phyloP scores from a whole-genome alignment of 2,888 invertebrate genomes.

The Mythimna loreyi region DNA sequence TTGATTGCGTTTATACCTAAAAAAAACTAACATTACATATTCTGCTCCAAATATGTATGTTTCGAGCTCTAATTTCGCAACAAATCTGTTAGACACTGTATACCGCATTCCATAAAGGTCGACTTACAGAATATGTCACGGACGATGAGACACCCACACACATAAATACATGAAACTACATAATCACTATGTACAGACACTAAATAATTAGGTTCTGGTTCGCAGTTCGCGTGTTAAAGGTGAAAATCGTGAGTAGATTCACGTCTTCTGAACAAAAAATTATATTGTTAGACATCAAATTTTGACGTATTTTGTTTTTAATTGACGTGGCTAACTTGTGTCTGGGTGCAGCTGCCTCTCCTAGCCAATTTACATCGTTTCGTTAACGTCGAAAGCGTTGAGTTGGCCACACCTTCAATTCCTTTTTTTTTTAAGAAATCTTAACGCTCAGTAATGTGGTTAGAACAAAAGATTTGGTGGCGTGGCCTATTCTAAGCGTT shows the following conservation, averaged over 20 bases:
- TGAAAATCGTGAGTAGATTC: slow-evolving; percentile 30
- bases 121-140: slow-evolving; percentile 50
- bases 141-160: slow-evolving; percentile 22
- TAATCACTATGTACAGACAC: not conserved
- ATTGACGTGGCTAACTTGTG: not conserved
- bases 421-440: no score
- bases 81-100: slow-evolving; percentile 55
- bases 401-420: no score
- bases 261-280: slow-evolving; percentile 36
- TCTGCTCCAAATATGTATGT: slow-evolving; percentile 53
- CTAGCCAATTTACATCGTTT: no score
- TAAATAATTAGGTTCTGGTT: not conserved
- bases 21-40: slow-evolving; percentile 36
- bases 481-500: no score
- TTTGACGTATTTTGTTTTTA: slow-evolving; percentile 5
- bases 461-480: no score
- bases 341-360: no score
- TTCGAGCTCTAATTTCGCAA: slow-evolving; percentile 49
- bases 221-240: slow-evolving; percentile 23
- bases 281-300: not conserved
- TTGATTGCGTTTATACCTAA: no score
- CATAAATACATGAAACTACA: not conserved
- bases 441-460: no score
- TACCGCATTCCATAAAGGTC: slow-evolving; percentile 53
- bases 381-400: no score